phyloP scores from a whole-genome alignment of 2,888 invertebrate species.

The Exephanes ischioxanthus region DNA sequence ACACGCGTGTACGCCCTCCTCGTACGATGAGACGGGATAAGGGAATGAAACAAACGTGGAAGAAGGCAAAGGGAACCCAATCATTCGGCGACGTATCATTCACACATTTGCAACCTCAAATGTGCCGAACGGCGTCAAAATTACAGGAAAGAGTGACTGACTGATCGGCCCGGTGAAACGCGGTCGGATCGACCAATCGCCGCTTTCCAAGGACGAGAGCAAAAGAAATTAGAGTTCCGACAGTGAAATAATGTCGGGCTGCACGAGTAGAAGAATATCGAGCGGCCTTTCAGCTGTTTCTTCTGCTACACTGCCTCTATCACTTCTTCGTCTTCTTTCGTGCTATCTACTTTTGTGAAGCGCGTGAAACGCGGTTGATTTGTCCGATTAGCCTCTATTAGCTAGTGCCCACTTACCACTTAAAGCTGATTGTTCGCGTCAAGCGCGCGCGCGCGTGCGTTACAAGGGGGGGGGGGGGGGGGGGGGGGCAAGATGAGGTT shows the following conservation, averaged over 20 bases:
- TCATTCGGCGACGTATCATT: slow-evolving; percentile 77
- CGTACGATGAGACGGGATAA: slow-evolving; percentile 4
- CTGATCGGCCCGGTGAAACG: slow-evolving; percentile 19
- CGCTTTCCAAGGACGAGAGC: slow-evolving; percentile 6
- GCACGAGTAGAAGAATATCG: slow-evolving; percentile 50
- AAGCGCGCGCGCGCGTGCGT: background rate
- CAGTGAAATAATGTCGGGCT: slow-evolving; percentile 73
- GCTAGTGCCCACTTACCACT: slow-evolving; percentile 78
- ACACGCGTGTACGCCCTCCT: slow-evolving; percentile 50
- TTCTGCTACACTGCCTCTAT: slow-evolving; percentile 12
- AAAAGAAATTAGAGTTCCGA: slow-evolving; percentile 71
- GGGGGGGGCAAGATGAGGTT: slow-evolving; percentile 10
- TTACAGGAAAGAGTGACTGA: slow-evolving; percentile 76
- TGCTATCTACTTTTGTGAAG: slow-evolving; percentile 62
- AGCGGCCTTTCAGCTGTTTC: slow-evolving; percentile 16
- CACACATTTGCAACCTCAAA: slow-evolving; percentile 81
- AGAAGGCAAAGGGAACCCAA: slow-evolving; percentile 29
- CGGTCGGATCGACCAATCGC: slow-evolving; percentile 19
- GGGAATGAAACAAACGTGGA: background rate
- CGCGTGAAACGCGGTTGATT: slow-evolving; percentile 76
- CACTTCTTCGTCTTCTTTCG: slow-evolving; percentile 30
- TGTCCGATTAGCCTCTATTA: slow-evolving; percentile 80
- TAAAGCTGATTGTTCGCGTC: slow-evolving; percentile 76
- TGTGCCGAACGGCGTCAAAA: slow-evolving; percentile 82
- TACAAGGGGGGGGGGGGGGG: background rate